Evolutionary conservation across 1,140 invertebrate genomes (phyloP), one percentile per base, ranked within the genome.

Genomic region (Centruroides sculpturatus): DNA sequence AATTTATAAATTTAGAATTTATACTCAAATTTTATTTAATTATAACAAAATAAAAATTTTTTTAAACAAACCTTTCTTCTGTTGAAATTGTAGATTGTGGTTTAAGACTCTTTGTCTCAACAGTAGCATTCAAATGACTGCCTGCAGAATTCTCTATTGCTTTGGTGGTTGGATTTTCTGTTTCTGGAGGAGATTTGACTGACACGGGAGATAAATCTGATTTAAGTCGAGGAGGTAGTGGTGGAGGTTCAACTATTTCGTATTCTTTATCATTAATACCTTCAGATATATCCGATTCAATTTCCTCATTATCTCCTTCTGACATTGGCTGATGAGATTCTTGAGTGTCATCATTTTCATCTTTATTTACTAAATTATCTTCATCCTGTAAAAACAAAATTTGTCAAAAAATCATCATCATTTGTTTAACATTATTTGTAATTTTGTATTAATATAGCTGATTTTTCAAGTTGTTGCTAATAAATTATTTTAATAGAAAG

Each of bases 301-400:
- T 41, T 41, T 41, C 41, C 8, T 41, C 41, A 3, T 41, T 41
- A 41, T 41, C 41, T 6, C 41, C 41, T 41, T 41, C 41, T 3
- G 41, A 41, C 41, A 47, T n/a, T 56, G 55, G 55, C 35, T 34
- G 35, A 12, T 10, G 10, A 13, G 55, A 13, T n/a, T 35, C 35
- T 41, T 47, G 35, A 9, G 50, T 34, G 35, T 60, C 59, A 56
- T 59, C 59, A 56, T 53, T 57, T 34, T 59, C 51, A 9, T 60
- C 58, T 54, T 57, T 58, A 56, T 59, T 54, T n/a, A 35, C 5
- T 23, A 34, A 35, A 23, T 3, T 34, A 9, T 13, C 13, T 55
- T 60, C 34, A 23, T 41, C 56, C 50, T 35, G 11, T 35, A 23
- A 36, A n/a, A 47, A 34, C 7, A 8, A 57, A 52, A 5, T 49